Base-by-base conservation (phyloP, 2,888 invertebrate genomes). In the Steinernema scapterisci region DNA sequence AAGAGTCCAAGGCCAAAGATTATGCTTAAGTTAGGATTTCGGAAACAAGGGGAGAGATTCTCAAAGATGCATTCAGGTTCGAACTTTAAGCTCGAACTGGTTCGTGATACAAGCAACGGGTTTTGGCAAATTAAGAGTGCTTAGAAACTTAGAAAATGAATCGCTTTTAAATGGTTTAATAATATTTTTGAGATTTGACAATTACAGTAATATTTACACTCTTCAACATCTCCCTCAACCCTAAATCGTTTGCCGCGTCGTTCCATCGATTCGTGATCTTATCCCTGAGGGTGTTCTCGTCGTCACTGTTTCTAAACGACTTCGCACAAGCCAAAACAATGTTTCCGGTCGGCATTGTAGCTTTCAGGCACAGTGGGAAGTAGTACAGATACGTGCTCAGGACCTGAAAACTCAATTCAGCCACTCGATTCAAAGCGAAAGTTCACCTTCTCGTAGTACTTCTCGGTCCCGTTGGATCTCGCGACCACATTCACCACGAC, bases 401-500 rank as follows among this genome's bases (percentile, higher is more conserved):
- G 16, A 63, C 63, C 63, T 54, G 7, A 54, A 54, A 19, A 13
- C 5, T 25, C 13, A 25, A 48, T 7, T 19, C 3, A 19, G 48
- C 16, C 16, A 48, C 13, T 16, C 3, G 5, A 3, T 3, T 52
- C 52, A 19, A 23, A 21, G 25, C 38, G 31, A 5, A 16, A 9
- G 25, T 31, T 5, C 63, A 63, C 63, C 31, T 27, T 63, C 7
- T 13, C 19, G 31, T 31, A 63, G 63, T 31, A 31, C 31, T 27
- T 31, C 38, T 63, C 63, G 27, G 31, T 63, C 11, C 13, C 27
- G 27, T 27, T 27, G 2, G 63, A 63, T 9, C 63, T 21, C 31
- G 63, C 63, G 27, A 63, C 63, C 27, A 63, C 63, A 19, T 63
- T 63, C 63, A 63, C 31, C 16, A 63, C 63, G 3, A 63, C 63